phyloP scores from a whole-genome alignment of 2,797 vertebrate species.

The Lepilemur ruficaudatus region DNA sequence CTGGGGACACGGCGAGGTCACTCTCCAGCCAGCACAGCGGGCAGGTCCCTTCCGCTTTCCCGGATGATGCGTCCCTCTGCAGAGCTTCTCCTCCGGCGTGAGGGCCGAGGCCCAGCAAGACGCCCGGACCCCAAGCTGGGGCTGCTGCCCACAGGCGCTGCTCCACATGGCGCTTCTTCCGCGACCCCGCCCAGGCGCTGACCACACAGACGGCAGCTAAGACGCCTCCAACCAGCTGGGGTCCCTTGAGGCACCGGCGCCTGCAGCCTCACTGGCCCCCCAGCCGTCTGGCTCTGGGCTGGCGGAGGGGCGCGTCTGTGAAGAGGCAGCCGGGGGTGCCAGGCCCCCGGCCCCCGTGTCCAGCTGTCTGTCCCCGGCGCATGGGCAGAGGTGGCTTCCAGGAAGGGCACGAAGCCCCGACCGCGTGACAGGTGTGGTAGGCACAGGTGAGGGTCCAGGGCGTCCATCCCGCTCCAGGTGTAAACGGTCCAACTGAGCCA shows the following conservation, averaged over 20 bases:
- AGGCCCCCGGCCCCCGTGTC: background rate
- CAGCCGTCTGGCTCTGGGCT: background rate
- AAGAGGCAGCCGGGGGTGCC: background rate
- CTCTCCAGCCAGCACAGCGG: background rate
- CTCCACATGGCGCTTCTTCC: background rate
- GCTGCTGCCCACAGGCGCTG: fast-evolving
- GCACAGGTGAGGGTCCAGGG: background rate
- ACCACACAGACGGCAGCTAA: background rate
- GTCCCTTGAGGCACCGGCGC: background rate
- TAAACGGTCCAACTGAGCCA: background rate
- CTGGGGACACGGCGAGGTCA: background rate
- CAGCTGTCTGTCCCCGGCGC: background rate
- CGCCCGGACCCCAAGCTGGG: background rate
- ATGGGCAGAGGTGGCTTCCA: background rate
- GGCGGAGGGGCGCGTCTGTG: background rate
- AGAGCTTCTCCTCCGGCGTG: background rate
- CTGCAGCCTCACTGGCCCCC: too few species aligned
- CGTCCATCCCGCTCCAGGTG: background rate
- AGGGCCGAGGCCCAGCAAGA: background rate
- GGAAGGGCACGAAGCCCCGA: background rate
- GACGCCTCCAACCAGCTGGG: background rate
- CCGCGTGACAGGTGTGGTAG: background rate
- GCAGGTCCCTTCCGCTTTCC: background rate
- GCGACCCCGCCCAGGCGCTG: background rate
- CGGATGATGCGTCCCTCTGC: background rate